These are phyloP conservation scores for Drosophila birchii DNA, from an alignment of 2,888 invertebrate species.

Conservation along the genomic window DNA sequence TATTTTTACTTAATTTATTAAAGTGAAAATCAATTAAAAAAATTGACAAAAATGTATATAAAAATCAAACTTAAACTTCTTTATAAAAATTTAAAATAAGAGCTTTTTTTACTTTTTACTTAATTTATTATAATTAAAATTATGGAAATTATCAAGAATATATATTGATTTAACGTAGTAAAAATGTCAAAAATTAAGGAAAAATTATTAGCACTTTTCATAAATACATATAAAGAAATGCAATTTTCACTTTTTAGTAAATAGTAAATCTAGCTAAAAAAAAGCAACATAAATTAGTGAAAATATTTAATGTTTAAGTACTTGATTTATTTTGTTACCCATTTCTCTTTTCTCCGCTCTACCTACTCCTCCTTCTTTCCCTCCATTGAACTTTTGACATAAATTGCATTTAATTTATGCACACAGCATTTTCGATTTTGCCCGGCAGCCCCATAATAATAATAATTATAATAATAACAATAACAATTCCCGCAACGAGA, in stretches of 20 bases:
- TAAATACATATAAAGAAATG: neutral
- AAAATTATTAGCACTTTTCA: neutral
- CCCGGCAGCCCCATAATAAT: constrained; percentile 18
- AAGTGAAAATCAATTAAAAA: too few species aligned
- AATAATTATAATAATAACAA: constrained; percentile 20
- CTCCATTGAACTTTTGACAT: constrained; percentile 52
- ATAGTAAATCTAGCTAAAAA: neutral
- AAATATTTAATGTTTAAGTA: neutral
- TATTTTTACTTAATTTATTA: too few species aligned
- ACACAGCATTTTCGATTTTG: constrained; percentile 39
- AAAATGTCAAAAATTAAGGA: neutral
- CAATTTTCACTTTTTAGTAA: neutral
- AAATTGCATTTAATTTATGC: constrained; percentile 68
- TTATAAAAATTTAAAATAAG: too few species aligned
- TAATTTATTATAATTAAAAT: too few species aligned
- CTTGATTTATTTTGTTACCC: constrained; percentile 5
- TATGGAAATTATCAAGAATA: too few species aligned
- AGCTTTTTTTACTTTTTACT: too few species aligned
- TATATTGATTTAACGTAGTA: too few species aligned
- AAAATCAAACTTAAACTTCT: too few species aligned
- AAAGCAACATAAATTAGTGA: neutral
- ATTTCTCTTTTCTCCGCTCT: neutral
- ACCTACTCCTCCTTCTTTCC: neutral
- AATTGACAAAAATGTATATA: too few species aligned
- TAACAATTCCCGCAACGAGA: constrained; percentile 12